Evolutionary conservation across 2,888 invertebrate genomes (phyloP).

Genomic region (Troides helena): DNA sequence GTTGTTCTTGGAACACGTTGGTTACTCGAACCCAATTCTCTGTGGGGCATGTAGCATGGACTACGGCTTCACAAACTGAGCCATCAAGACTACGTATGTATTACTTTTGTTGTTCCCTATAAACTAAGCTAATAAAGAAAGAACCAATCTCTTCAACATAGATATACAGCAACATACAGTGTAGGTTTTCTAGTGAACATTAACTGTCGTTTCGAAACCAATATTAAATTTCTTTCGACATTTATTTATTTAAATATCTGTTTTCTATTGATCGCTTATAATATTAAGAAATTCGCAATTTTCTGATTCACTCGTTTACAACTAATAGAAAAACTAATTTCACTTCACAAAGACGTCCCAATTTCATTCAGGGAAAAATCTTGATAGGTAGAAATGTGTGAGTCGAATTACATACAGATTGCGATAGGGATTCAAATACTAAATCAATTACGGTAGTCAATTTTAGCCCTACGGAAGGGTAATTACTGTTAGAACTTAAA

Average conservation of each 20-base stretch:
- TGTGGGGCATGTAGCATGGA: too few relatives aligned
- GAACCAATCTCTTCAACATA: too few relatives aligned
- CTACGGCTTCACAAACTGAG: too few relatives aligned
- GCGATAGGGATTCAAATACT: conserved; percentile 16
- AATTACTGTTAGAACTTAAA: background rate
- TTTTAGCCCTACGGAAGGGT: conserved; percentile 10
- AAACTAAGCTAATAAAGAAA: too few relatives aligned
- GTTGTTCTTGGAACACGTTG: too few relatives aligned
- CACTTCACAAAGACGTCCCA: conserved; percentile 59
- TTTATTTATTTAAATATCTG: background rate
- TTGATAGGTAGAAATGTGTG: conserved; percentile 5
- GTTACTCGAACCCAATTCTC: too few relatives aligned
- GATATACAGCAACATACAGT: too few relatives aligned
- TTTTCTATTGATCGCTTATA: background rate
- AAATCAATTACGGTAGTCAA: conserved; percentile 5
- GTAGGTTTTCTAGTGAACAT: too few relatives aligned
- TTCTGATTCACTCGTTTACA: conserved; percentile 30
- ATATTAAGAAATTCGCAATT: conserved; percentile 10
- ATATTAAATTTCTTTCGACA: too few relatives aligned
- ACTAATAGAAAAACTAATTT: conserved; percentile 65
- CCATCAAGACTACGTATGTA: too few relatives aligned
- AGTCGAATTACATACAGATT: conserved; percentile 20
- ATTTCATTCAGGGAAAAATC: conserved; percentile 39
- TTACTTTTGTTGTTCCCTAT: too few relatives aligned
- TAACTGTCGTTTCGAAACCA: too few relatives aligned